Evolutionary conservation across 2,888 invertebrate species (phyloP).

Genomic region (Drosophila ezoana): DNA sequence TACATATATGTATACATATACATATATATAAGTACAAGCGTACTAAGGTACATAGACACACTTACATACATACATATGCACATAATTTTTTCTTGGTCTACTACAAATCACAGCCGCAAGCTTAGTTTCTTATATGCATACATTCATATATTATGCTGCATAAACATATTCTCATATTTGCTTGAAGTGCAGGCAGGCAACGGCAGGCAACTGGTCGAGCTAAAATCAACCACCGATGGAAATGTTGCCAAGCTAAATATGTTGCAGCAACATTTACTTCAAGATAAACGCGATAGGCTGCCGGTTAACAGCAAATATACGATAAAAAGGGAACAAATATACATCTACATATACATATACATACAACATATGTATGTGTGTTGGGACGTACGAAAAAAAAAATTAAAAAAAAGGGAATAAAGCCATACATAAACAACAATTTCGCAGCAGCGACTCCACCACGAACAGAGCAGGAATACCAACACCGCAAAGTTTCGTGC

Average conservation of each 20-base stretch:
- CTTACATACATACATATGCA: background rate
- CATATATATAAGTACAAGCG: background rate
- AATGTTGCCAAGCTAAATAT: constrained; percentile 41
- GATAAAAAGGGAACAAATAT: constrained; percentile 24
- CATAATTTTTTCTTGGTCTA: background rate
- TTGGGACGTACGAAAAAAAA: constrained; percentile 28
- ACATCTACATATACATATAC: constrained; percentile 9
- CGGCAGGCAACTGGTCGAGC: constrained; percentile 1
- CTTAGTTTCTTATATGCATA: background rate
- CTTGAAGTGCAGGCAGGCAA: background rate
- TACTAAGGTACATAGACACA: background rate
- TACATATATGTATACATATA: background rate
- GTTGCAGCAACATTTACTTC: constrained; percentile 53
- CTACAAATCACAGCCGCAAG: background rate
- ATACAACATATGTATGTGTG: constrained; percentile 8
- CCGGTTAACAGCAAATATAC: constrained; percentile 19
- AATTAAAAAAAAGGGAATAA: constrained; percentile 79
- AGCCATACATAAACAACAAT: constrained; percentile 73
- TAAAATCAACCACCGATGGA: constrained; percentile 46
- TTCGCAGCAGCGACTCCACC: constrained; percentile 30
- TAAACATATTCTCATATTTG: constrained; percentile 22
- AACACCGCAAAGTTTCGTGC: constrained; percentile 17
- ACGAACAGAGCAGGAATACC: constrained; percentile 47
- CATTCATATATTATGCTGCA: constrained; percentile 6
- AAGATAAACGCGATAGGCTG: constrained; percentile 10